phyloP scores from a whole-genome alignment of 2,113 vertebrate species.

The Tetrax tetrax region DNA sequence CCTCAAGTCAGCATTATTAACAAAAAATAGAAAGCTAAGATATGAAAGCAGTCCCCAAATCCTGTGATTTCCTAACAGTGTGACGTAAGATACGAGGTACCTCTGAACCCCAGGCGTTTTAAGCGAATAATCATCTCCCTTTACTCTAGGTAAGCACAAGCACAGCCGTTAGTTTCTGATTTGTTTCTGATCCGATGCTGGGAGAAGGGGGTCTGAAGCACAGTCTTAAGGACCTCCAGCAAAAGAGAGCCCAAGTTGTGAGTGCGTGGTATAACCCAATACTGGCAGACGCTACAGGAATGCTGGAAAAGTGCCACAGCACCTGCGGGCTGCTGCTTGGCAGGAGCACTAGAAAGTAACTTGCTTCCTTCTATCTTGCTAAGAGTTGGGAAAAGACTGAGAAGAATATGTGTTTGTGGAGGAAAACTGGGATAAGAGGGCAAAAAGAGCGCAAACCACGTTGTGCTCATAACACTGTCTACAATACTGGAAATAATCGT shows the following conservation, averaged over 20 bases:
- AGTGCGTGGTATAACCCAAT: background rate
- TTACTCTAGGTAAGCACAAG: background rate
- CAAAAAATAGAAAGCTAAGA: background rate
- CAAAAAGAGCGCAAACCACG: background rate
- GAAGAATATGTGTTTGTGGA: background rate
- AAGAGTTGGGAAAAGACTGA: background rate
- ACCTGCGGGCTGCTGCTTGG: slow-evolving; percentile 16
- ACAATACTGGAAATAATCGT: background rate
- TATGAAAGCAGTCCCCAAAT: background rate
- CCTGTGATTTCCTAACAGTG: background rate
- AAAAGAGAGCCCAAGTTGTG: background rate
- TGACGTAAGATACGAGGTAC: background rate
- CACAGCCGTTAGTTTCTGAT: background rate
- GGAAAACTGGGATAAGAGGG: background rate
- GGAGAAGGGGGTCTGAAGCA: background rate
- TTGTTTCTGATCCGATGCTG: background rate
- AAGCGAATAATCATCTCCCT: background rate
- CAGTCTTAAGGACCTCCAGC: background rate
- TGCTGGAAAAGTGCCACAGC: background rate
- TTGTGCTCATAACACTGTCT: background rate
- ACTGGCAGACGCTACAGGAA: background rate
- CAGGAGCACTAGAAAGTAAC: background rate
- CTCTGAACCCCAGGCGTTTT: background rate
- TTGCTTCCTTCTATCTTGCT: background rate
- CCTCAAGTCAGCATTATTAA: background rate